Evolutionary conservation across 1,140 invertebrate species (phyloP).

Genomic region (Nasonia vitripennis): DNA sequence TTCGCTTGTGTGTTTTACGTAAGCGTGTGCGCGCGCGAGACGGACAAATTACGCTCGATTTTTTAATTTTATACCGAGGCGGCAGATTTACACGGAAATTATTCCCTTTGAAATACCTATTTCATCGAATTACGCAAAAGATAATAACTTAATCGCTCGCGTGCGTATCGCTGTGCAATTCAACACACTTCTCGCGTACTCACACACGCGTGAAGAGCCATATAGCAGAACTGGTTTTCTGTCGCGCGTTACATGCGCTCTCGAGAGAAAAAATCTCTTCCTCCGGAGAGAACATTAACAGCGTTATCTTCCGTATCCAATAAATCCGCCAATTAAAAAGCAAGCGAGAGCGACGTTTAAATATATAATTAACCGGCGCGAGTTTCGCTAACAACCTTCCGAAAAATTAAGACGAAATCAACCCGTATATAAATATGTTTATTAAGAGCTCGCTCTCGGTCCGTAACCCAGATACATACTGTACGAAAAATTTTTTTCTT

Average conservation of each 20-base stretch:
- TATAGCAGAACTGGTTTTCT: not conserved
- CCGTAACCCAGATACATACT: conserved; percentile 35
- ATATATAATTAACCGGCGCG: not conserved
- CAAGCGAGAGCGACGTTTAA: not conserved
- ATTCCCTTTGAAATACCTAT: not conserved
- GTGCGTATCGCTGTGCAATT: not conserved
- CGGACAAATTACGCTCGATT: not conserved
- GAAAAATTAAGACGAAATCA: not conserved
- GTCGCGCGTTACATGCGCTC: not conserved
- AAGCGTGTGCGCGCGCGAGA: not conserved
- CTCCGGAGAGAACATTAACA: too few species aligned
- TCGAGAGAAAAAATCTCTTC: not conserved
- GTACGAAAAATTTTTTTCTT: not conserved
- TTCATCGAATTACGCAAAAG: not conserved
- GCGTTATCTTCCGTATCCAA: not conserved
- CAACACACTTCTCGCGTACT: not conserved
- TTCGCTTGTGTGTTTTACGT: not conserved
- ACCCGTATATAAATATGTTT: conserved; percentile 3
- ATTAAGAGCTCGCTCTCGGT: conserved; percentile 2
- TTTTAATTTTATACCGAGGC: too few species aligned
- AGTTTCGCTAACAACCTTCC: not conserved
- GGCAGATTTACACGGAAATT: not conserved
- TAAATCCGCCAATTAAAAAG: not conserved
- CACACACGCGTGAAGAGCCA: too few species aligned
- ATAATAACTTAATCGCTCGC: not conserved